phyloP scores from a whole-genome alignment of 2,113 vertebrate genomes.

The Brienomyrus longianalis region DNA sequence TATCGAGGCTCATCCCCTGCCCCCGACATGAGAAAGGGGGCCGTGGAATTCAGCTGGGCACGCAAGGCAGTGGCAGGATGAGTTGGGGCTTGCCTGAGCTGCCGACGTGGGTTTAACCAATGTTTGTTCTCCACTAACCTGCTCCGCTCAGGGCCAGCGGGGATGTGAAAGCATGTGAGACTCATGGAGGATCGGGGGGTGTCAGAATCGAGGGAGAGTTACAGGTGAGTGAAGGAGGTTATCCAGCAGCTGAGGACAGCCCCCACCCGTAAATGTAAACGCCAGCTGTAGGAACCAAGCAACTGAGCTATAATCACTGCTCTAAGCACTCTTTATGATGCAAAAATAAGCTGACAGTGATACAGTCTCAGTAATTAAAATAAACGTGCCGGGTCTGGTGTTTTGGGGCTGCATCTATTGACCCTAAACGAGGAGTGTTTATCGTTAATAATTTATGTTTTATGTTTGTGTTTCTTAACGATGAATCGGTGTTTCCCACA shows the following conservation, averaged over 20 bases:
- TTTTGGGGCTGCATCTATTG: neutral
- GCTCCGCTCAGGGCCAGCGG: neutral
- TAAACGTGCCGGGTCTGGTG: neutral
- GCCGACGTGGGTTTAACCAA: conserved; percentile 8
- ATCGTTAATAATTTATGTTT: neutral
- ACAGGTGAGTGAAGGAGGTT: neutral
- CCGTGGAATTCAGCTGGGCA: conserved; percentile 32
- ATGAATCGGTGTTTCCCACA: neutral
- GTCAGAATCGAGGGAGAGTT: neutral
- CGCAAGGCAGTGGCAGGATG: conserved; percentile 29
- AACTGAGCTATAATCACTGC: neutral
- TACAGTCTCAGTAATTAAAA: neutral
- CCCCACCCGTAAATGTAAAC: neutral
- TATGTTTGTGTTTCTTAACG: neutral
- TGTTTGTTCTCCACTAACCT: neutral
- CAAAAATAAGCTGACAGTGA: neutral
- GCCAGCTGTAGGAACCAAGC: neutral
- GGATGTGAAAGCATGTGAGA: neutral
- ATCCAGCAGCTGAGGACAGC: neutral
- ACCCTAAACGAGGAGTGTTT: neutral
- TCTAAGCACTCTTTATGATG: neutral
- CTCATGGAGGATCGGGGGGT: neutral
- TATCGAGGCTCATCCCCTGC: conserved; percentile 23
- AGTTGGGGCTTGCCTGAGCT: conserved; percentile 33
- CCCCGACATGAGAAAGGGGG: neutral